Evolutionary conservation across 2,797 vertebrate species (phyloP).

Genomic region (Amazona ochrocephala): DNA sequence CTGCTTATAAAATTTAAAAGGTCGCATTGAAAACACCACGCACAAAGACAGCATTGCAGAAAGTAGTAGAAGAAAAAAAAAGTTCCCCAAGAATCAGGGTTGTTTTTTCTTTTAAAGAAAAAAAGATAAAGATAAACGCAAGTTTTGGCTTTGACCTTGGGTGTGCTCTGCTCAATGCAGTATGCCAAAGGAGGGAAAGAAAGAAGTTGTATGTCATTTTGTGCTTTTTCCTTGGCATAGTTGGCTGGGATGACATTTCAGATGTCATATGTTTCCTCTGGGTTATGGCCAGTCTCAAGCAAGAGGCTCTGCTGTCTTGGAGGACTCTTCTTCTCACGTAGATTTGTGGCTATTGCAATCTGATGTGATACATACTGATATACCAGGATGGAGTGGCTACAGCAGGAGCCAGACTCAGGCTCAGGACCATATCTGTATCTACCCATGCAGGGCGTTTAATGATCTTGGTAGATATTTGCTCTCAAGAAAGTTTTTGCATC

Average conservation of each 20-base stretch:
- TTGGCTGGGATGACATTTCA: neutral
- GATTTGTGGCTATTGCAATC: neutral
- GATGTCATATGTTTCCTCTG: neutral
- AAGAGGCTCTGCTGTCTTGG: neutral
- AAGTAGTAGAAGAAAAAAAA: neutral
- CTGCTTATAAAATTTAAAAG: neutral
- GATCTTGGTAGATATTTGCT: neutral
- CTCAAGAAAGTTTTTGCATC: neutral
- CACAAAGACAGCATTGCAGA: neutral
- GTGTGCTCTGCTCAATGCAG: neutral
- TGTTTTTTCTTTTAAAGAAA: neutral
- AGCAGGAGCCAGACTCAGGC: neutral
- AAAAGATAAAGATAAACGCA: neutral
- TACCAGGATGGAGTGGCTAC: neutral
- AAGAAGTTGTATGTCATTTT: neutral
- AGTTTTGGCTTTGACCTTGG: neutral
- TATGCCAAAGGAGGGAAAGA: neutral
- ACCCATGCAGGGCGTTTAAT: neutral
- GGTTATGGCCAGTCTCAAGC: neutral
- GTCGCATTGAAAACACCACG: neutral
- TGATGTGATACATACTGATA: neutral
- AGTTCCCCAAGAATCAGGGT: neutral
- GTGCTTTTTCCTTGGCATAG: neutral
- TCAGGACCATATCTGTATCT: neutral
- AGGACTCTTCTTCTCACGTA: neutral